phyloP scores from a whole-genome alignment of 2,113 vertebrate genomes.

The Mystacornis crossleyi region DNA sequence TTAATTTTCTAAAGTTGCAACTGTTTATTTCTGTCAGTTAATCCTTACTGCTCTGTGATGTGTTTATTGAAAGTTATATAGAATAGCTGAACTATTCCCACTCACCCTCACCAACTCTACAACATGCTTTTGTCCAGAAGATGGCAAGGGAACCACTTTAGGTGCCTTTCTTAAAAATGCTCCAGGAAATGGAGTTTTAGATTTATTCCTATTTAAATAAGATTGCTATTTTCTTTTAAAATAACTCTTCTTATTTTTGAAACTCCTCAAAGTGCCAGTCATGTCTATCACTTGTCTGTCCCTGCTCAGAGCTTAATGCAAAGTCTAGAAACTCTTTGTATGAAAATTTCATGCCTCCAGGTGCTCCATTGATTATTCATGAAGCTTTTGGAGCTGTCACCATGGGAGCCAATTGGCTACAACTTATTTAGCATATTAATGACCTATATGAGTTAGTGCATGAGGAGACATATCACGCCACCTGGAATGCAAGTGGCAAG shows the following conservation, averaged over 20 bases:
- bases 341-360: slow-evolving; percentile 80
- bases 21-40: not conserved
- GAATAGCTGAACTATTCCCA: not conserved
- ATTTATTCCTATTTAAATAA: slow-evolving; percentile 33
- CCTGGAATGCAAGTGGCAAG: slow-evolving; percentile 67
- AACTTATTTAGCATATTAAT: slow-evolving; percentile 80
- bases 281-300: slow-evolving; percentile 60
- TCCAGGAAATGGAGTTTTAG: slow-evolving; percentile 2
- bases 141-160: not conserved
- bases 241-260: slow-evolving; percentile 37
- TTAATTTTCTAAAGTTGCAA: not conserved
- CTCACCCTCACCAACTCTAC: not conserved
- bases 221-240: slow-evolving; percentile 46
- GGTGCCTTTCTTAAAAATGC: not conserved
- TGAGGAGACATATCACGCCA: slow-evolving; percentile 59
- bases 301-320: slow-evolving; percentile 55
- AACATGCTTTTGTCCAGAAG: not conserved
- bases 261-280: slow-evolving; percentile 42
- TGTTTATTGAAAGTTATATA: not conserved
- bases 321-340: slow-evolving; percentile 66
- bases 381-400: slow-evolving; percentile 73
- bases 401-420: slow-evolving; percentile 76
- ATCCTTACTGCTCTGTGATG: not conserved
- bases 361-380: slow-evolving; percentile 81
- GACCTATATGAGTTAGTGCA: slow-evolving; percentile 71